These are phyloP conservation scores for Steinernema scapterisci DNA, from an alignment of 2,888 invertebrate genomes.

Conservation along the genomic window DNA sequence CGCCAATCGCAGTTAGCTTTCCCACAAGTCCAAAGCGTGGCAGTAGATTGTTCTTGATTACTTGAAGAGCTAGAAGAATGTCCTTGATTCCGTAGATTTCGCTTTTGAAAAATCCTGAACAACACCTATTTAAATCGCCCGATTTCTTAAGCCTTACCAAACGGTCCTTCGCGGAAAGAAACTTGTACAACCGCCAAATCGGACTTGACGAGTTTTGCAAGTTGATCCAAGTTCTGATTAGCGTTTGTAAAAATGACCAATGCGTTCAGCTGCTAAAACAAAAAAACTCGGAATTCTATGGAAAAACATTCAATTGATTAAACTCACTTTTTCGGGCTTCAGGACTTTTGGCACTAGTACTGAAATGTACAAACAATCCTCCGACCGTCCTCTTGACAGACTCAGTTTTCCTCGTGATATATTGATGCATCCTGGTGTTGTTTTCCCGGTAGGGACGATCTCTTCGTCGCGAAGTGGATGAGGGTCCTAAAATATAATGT, in stretches of 20 bases:
- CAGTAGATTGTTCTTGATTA: neutral
- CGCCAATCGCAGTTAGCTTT: neutral
- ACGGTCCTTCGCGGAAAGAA: neutral
- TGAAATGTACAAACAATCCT: conserved; percentile 14
- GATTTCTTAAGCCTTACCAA: neutral
- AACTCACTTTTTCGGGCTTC: neutral
- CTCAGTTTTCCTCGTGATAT: neutral
- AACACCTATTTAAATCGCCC: too few species aligned
- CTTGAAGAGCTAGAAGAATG: neutral
- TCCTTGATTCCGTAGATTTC: neutral
- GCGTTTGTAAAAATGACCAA: neutral
- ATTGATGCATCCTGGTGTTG: neutral
- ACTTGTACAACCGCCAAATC: neutral
- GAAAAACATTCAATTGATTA: neutral
- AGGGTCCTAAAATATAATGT: neutral
- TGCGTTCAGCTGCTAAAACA: neutral
- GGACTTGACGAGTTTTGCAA: neutral
- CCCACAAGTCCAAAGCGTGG: neutral
- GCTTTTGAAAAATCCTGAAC: conserved; percentile 1
- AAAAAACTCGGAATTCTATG: neutral
- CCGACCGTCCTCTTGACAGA: neutral
- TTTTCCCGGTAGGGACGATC: neutral
- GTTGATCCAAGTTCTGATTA: neutral
- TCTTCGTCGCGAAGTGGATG: neutral
- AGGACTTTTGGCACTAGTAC: neutral